Evolutionary conservation across 2,888 invertebrate genomes (phyloP).

Genomic region (Melieria crassipennis): DNA sequence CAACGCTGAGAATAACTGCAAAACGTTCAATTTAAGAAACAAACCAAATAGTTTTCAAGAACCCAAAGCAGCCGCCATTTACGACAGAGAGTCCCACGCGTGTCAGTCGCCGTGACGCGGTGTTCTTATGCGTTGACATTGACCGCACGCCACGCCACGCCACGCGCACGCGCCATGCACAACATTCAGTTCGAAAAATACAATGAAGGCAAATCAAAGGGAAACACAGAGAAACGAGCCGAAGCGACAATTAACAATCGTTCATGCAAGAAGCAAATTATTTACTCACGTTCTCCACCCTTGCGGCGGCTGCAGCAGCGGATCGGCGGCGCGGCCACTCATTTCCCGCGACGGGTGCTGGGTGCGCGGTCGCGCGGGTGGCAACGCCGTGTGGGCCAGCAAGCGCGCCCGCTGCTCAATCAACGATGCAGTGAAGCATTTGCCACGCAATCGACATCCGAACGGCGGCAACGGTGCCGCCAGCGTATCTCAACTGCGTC

Average conservation of each 20-base stretch:
- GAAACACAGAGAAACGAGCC: background rate
- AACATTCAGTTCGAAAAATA: background rate
- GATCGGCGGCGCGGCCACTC: background rate
- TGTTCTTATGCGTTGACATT: conserved; percentile 45
- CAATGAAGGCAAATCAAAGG: background rate
- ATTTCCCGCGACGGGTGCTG: no score
- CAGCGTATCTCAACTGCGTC: background rate
- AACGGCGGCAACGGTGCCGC: background rate
- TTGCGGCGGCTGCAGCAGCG: background rate
- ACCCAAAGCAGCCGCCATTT: no score
- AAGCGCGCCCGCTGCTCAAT: background rate
- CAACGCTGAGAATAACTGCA: no score
- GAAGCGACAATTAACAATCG: conserved; percentile 57
- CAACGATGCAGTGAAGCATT: conserved; percentile 15
- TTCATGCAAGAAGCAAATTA: conserved; percentile 60
- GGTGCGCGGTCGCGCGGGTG: no score
- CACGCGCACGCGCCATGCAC: conserved; percentile 17
- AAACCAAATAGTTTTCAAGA: no score
- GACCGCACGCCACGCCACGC: conserved; percentile 37
- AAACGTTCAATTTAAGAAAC: no score
- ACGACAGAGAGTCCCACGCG: no score
- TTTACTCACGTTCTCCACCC: background rate
- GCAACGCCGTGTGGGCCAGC: background rate
- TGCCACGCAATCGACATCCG: conserved; percentile 20
- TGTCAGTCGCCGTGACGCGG: background rate